Evolutionary conservation across 2,797 vertebrate species (phyloP).

Genomic region (Sebastes iracundus): DNA sequence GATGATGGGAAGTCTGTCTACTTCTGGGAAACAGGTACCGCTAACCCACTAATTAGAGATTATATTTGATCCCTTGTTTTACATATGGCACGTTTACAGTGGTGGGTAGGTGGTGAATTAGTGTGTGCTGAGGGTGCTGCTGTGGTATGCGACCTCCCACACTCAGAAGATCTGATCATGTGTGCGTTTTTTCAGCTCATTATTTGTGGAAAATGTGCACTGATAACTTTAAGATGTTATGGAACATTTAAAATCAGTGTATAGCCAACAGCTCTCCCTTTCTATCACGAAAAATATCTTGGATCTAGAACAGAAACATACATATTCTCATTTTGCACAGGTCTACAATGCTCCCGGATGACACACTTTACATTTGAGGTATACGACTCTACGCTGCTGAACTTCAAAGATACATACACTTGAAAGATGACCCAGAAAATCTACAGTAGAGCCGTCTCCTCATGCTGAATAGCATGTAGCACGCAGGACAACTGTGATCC

Average conservation of each 20-base stretch:
- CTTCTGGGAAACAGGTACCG: slow-evolving; percentile 95
- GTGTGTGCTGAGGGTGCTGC: slow-evolving; percentile 14
- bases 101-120: slow-evolving; percentile 6
- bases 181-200: not conserved
- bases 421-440: slow-evolving; percentile 68
- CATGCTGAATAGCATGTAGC: slow-evolving; percentile 24
- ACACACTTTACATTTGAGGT: slow-evolving; percentile 42
- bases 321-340: not conserved
- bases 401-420: slow-evolving; percentile 60
- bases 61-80: slow-evolving; percentile 39
- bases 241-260: not conserved
- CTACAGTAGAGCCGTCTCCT: slow-evolving; percentile 40
- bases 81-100: slow-evolving; percentile 30
- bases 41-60: slow-evolving; percentile 43
- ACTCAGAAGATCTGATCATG: slow-evolving; percentile 13
- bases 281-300: not conserved
- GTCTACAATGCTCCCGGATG: slow-evolving; percentile 22
- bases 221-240: not conserved
- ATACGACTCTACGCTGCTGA: slow-evolving; percentile 15
- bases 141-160: slow-evolving; percentile 39
- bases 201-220: slow-evolving; percentile 9
- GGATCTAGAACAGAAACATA: not conserved
- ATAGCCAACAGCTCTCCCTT: not conserved
- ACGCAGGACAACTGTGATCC: slow-evolving; percentile 33
- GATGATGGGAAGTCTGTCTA: slow-evolving; percentile 89